phyloP scores from a whole-genome alignment of 2,888 invertebrate genomes.

The Drosophila demipolita region DNA sequence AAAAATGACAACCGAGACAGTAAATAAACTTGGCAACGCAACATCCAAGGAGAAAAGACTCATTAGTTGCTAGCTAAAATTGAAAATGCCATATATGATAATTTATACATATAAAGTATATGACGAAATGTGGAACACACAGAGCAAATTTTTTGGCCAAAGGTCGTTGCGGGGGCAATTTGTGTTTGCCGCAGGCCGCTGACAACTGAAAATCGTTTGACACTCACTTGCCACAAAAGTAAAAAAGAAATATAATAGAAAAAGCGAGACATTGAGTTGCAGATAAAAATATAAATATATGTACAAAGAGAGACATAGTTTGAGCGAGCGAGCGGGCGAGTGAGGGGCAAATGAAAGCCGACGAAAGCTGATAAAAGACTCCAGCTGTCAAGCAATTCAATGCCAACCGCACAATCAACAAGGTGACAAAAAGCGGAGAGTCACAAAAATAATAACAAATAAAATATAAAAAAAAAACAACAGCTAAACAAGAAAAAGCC shows the following conservation, averaged over 20 bases:
- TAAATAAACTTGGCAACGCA: slow-evolving; percentile 30
- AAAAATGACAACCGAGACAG: slow-evolving; percentile 7
- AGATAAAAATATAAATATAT: slow-evolving; percentile 3
- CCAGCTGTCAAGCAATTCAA: slow-evolving; percentile 50
- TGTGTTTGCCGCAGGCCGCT: slow-evolving; percentile 40
- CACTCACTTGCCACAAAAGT: slow-evolving; percentile 25
- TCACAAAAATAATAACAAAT: slow-evolving; percentile 25
- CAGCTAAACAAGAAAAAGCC: slow-evolving; percentile 33
- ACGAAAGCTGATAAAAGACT: slow-evolving; percentile 59
- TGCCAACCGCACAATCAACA: slow-evolving; percentile 48
- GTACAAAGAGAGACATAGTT: slow-evolving; percentile 1
- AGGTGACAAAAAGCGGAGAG: slow-evolving; percentile 69
- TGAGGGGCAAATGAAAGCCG: slow-evolving; percentile 18
- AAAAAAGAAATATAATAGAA: slow-evolving; percentile 14
- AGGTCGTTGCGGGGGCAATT: slow-evolving; percentile 46
- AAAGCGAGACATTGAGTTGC: slow-evolving; percentile 5
- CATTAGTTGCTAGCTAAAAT: slow-evolving; percentile 42
- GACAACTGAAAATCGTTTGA: slow-evolving; percentile 54
- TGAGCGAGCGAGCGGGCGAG: neutral
- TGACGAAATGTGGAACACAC: slow-evolving; percentile 15
- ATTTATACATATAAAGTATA: slow-evolving; percentile 37
- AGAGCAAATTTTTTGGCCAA: neutral
- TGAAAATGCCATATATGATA: slow-evolving; percentile 40
- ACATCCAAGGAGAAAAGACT: slow-evolving; percentile 28
- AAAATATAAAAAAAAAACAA: slow-evolving; percentile 20